A percentile compares a stretch with the other conserved stretches of the same genome.
Conservation (phyloP, 2,888 invertebrate genomes). For the Acanthosepion esculentum region DNA sequence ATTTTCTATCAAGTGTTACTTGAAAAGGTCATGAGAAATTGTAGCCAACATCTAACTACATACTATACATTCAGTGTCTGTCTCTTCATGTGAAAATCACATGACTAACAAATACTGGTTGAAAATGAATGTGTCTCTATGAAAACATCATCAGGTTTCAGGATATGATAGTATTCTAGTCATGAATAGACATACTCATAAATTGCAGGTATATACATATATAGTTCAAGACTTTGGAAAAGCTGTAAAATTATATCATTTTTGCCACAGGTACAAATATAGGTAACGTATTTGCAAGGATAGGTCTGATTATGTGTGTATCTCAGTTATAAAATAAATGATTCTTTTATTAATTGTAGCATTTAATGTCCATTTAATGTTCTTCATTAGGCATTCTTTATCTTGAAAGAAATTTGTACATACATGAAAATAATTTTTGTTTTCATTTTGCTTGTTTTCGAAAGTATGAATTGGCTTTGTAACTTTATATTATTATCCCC, state of each 20-base stretch:
- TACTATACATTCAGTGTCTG: neutral
- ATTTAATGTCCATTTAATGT: neutral
- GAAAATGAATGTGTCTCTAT: neutral
- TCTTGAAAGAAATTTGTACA: neutral
- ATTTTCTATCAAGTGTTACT: neutral
- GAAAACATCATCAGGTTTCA: neutral
- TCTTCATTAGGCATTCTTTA: too few species aligned
- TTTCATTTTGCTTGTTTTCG: too few species aligned
- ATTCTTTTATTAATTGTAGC: neutral
- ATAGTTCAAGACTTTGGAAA: neutral
- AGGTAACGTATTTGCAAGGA: neutral
- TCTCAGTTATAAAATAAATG: neutral
- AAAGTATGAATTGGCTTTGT: too few species aligned
- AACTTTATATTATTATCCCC: too few species aligned
- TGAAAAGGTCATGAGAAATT: neutral
- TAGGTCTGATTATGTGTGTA: neutral
- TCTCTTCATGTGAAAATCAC: neutral
- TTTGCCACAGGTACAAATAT: neutral
- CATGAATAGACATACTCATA: neutral
- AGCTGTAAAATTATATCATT: neutral
- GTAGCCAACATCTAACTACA: neutral
- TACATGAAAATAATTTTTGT: too few species aligned
- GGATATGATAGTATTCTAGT: neutral
- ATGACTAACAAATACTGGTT: neutral
- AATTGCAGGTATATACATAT: neutral